Evolutionary conservation across 2,113 vertebrate genomes (phyloP).

Genomic region (Alethe castanea): DNA sequence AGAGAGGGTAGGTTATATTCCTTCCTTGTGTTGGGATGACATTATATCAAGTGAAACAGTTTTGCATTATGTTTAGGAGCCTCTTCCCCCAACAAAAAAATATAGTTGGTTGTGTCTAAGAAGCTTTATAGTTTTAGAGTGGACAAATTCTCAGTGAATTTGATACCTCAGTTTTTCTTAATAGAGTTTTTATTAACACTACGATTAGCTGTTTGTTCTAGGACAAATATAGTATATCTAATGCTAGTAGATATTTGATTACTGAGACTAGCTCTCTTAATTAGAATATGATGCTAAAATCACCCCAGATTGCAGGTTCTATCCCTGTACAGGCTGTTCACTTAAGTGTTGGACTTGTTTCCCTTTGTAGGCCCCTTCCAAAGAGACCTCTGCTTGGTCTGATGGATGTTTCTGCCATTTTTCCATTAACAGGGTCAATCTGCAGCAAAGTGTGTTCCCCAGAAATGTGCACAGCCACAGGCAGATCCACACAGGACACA

Average conservation of each 20-base stretch:
- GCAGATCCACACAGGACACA: not conserved
- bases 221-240: not conserved
- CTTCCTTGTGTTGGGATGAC: not conserved
- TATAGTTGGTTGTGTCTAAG: not conserved
- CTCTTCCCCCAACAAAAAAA: not conserved
- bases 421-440: not conserved
- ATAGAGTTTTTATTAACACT: not conserved
- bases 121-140: not conserved
- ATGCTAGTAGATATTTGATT: not conserved
- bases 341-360: not conserved
- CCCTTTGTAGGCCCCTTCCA: not conserved
- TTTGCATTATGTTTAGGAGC: not conserved
- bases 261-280: not conserved
- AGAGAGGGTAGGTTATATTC: not conserved
- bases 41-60: not conserved
- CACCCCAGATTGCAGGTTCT: not conserved
- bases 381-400: not conserved
- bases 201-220: not conserved
- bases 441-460: not conserved
- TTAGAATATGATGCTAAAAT: not conserved
- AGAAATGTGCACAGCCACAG: not conserved
- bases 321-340: not conserved
- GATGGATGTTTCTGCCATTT: not conserved
- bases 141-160: not conserved
- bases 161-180: not conserved